A percentile compares a stretch with the other conserved stretches of the same genome.
These are phyloP conservation scores for Turnix velox DNA, from an alignment of 2,113 vertebrate genomes.

Conservation along the genomic window DNA sequence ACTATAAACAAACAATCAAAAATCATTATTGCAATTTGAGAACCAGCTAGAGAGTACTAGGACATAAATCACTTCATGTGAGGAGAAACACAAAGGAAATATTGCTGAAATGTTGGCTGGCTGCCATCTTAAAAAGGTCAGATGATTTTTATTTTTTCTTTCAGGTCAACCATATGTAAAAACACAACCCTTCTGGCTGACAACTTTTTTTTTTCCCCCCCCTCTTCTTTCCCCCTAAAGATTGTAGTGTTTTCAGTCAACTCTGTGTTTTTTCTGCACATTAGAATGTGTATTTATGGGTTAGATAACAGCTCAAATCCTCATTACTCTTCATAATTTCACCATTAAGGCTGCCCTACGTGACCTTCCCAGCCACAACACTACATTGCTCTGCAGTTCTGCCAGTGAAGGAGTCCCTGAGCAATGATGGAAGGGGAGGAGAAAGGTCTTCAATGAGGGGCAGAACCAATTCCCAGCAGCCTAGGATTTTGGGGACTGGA, in stretches of 20 bases:
- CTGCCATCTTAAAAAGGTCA: neutral
- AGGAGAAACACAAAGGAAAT: constrained; percentile 25
- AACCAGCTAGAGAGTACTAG: neutral
- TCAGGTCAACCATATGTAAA: neutral
- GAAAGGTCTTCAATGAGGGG: neutral
- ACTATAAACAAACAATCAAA: constrained; percentile 20
- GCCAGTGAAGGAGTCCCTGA: neutral
- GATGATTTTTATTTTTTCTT: neutral
- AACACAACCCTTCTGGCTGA: neutral
- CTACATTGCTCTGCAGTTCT: neutral
- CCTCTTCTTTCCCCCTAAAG: neutral
- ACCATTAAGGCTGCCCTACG: neutral
- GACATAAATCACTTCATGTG: constrained; percentile 9
- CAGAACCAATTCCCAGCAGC: neutral
- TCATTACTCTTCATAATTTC: constrained; percentile 32
- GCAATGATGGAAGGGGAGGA: neutral
- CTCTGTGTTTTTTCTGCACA: neutral
- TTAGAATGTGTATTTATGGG: neutral
- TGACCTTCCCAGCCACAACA: neutral
- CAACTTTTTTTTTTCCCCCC: neutral
- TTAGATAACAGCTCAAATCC: neutral
- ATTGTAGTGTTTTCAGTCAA: neutral
- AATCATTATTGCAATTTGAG: constrained; percentile 9
- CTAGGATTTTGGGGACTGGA: neutral
- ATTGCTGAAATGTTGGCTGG: constrained; percentile 33